These are phyloP conservation scores for Eurystomus glaucurus DNA, from an alignment of 2,797 vertebrate genomes.

Conservation along the genomic window DNA sequence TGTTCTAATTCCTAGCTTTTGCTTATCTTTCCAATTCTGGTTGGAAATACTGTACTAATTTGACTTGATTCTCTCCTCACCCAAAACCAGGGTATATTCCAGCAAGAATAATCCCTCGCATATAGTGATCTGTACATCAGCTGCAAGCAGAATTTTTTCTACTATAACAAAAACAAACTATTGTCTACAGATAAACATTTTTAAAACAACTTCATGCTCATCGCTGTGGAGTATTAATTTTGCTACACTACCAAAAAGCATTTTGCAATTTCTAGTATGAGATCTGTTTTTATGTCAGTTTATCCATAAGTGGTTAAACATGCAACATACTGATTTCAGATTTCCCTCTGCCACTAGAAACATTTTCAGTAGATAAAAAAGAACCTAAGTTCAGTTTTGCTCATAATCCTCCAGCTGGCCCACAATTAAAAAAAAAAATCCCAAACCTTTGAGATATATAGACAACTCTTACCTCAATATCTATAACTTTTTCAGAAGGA, in stretches of 20 bases:
- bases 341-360: neutral
- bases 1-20: neutral
- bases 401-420: neutral
- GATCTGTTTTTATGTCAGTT: neutral
- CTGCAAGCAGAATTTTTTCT: neutral
- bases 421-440: neutral
- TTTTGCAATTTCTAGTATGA: neutral
- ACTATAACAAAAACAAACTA: neutral
- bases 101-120: neutral
- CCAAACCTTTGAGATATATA: neutral
- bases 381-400: neutral
- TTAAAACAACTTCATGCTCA: neutral
- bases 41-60: neutral
- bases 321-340: neutral
- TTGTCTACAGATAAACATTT: neutral
- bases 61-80: neutral
- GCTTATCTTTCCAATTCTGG: neutral
- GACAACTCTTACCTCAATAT: conserved; percentile 91
- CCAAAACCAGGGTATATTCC: neutral
- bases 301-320: neutral
- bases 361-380: neutral
- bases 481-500: conserved; percentile 94
- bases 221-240: neutral
- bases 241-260: neutral
- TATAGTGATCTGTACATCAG: accelerated